phyloP scores from a whole-genome alignment of 2,113 vertebrate species.

The Pitta sordida region DNA sequence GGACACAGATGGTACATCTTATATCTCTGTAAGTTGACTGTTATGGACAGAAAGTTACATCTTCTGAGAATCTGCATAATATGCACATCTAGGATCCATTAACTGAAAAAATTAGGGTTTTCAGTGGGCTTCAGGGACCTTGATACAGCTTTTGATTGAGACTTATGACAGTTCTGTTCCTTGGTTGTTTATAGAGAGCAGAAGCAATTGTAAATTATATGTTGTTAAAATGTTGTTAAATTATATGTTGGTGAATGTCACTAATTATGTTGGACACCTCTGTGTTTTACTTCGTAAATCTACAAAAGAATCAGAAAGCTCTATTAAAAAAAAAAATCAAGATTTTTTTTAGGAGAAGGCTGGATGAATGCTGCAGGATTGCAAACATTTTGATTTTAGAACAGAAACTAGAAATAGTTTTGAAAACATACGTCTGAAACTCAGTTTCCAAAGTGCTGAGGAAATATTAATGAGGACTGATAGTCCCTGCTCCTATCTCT shows the following conservation, averaged over 20 bases:
- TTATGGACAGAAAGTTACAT: not conserved
- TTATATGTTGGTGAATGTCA: too few relatives aligned
- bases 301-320: not conserved
- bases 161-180: not conserved
- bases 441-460: not conserved
- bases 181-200: not conserved
- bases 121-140: not conserved
- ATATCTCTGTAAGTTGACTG: not conserved
- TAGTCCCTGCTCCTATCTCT: not conserved
- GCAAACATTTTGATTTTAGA: not conserved
- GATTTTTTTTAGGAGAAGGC: not conserved
- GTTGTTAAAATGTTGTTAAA: too few relatives aligned
- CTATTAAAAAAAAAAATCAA: not conserved
- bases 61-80: not conserved
- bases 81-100: not conserved
- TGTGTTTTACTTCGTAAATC: not conserved
- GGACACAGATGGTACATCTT: not conserved
- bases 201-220: not conserved
- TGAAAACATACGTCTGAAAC: not conserved
- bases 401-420: not conserved
- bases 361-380: not conserved
- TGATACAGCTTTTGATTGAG: not conserved
- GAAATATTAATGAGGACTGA: not conserved
- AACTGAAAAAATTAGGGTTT: not conserved
- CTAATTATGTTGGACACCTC: not conserved